Conservation (phyloP, 2,797 vertebrate genomes). For the Phoebastria nigripes region DNA sequence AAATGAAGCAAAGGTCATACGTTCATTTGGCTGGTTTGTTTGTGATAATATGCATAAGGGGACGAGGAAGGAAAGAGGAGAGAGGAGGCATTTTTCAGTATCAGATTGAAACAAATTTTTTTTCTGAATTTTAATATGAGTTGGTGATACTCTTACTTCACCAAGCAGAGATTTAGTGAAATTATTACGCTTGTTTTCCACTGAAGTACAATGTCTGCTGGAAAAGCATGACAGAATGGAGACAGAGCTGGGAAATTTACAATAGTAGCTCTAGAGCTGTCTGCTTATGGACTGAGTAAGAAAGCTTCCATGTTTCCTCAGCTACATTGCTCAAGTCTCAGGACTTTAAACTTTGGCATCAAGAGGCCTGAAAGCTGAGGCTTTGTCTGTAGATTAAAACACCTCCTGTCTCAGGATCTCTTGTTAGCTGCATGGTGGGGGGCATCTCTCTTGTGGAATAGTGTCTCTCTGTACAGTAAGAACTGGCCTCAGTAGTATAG, state of each 20-base stretch:
- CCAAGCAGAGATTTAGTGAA: not conserved
- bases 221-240: not conserved
- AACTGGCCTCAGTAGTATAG: not conserved
- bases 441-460: not conserved
- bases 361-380: not conserved
- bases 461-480: not conserved
- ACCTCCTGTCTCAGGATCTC: not conserved
- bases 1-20: not conserved
- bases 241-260: not conserved
- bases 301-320: not conserved
- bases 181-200: not conserved
- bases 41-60: not conserved
- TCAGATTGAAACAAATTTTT: not conserved
- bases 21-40: not conserved
- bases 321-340: not conserved
- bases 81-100: not conserved
- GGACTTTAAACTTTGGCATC: not conserved
- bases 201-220: not conserved
- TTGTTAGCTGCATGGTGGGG: fast-evolving
- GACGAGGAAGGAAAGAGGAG: not conserved
- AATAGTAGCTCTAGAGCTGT: not conserved
- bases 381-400: not conserved
- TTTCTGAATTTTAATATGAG: not conserved
- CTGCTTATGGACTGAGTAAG: not conserved
- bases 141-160: not conserved